Evolutionary conservation across 2,888 invertebrate species (phyloP).

Genomic region (Xanthia togata): DNA sequence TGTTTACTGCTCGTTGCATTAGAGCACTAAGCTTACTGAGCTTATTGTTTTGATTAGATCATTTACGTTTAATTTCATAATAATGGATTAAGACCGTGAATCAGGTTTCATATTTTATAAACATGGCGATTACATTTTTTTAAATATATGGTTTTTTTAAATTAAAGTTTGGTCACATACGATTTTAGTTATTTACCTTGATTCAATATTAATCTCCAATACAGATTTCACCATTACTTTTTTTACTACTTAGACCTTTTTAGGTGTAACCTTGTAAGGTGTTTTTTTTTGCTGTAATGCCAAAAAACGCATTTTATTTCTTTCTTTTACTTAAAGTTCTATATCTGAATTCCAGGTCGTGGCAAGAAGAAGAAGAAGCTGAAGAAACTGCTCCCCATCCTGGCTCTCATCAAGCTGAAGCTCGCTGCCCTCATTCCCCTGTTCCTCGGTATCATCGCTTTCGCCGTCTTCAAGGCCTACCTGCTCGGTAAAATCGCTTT

Average conservation of each 20-base stretch:
- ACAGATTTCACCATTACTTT: not conserved
- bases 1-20: conserved; percentile 17
- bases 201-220: not conserved
- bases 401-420: conserved; percentile 95
- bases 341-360: conserved; percentile 89
- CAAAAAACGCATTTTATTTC: no score
- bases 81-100: not conserved
- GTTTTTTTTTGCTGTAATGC: no score
- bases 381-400: conserved; percentile 94
- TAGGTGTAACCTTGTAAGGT: no score
- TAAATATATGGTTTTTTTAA: not conserved
- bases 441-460: conserved; percentile 93
- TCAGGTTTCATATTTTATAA: not conserved
- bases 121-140: not conserved
- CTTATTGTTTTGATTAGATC: not conserved
- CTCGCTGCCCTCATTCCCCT: conserved; percentile 94
- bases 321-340: conserved; percentile 9
- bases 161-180: not conserved
- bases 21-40: conserved; percentile 6
- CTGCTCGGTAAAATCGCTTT: conserved; percentile 96
- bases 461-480: conserved; percentile 95
- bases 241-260: not conserved
- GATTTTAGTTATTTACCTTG: not conserved
- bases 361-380: conserved; percentile 95
- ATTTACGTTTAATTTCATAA: not conserved